Evolutionary conservation across 2,113 vertebrate species (phyloP).

Genomic region (Greenwoodochromis staneri): DNA sequence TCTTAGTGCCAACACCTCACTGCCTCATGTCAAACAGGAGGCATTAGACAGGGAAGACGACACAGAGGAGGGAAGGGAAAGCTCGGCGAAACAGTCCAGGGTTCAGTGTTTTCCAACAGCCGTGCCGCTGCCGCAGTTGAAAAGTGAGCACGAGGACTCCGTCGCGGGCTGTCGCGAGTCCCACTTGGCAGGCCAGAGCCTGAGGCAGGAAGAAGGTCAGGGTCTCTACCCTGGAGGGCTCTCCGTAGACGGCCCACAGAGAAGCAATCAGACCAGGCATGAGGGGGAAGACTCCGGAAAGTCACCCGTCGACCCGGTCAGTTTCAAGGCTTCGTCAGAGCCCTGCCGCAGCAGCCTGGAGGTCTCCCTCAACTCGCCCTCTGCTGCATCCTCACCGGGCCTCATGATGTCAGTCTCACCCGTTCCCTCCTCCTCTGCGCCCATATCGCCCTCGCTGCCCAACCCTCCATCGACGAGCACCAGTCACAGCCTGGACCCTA

Average conservation of each 20-base stretch:
- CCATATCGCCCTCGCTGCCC: conserved; percentile 83
- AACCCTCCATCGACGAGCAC: conserved; percentile 57
- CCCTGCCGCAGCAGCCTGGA: conserved; percentile 87
- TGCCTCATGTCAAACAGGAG: conserved; percentile 82
- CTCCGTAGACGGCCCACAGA: conserved; percentile 57
- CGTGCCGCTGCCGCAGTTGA: conserved; percentile 53
- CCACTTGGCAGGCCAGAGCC: conserved; percentile 39
- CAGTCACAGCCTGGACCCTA: conserved; percentile 70
- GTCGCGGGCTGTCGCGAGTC: conserved; percentile 13
- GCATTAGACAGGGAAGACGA: conserved; percentile 55
- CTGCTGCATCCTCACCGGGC: conserved; percentile 86
- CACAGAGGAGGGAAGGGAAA: conserved; percentile 61
- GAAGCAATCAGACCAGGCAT: conserved; percentile 44
- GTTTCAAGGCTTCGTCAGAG: conserved; percentile 84
- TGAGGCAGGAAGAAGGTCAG: conserved; percentile 62
- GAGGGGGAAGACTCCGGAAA: conserved; percentile 67
- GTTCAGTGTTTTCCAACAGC: conserved; percentile 59
- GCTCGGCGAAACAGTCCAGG: conserved; percentile 32
- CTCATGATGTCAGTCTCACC: conserved; percentile 87
- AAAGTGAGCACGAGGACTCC: conserved; percentile 63
- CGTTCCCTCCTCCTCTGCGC: conserved; percentile 83
- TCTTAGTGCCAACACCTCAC: conserved; percentile 19
- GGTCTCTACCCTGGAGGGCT: conserved; percentile 25
- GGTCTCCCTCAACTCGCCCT: conserved; percentile 86
- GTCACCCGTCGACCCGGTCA: conserved; percentile 75